Evolutionary conservation across 2,888 invertebrate species (phyloP).

Genomic region (Halictus ligatus): DNA sequence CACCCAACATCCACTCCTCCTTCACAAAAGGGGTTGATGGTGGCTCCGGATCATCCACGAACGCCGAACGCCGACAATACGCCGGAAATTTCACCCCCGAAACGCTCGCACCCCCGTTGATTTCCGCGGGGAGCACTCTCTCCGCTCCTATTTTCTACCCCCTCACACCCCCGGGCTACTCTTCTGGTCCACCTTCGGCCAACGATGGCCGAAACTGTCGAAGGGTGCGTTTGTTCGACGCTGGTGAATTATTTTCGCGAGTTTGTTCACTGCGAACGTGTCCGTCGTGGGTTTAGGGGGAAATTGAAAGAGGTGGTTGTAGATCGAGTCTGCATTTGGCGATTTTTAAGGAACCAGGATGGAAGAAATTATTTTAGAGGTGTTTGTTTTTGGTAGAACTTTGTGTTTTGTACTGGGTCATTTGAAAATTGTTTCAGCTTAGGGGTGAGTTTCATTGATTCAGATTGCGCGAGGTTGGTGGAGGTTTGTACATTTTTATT

Average conservation of each 20-base stretch:
- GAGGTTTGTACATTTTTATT: neutral
- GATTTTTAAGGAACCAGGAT: neutral
- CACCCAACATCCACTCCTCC: conserved; percentile 33
- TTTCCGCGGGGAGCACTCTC: conserved; percentile 77
- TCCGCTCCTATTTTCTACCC: neutral
- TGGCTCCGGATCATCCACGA: conserved; percentile 65
- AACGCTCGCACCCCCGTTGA: conserved; percentile 74
- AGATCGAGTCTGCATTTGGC: neutral
- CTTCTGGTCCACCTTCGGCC: conserved; percentile 15
- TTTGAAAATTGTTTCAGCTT: too few species aligned
- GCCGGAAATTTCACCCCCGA: conserved; percentile 77
- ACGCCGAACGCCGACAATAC: conserved; percentile 74
- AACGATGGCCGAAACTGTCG: conserved; percentile 27
- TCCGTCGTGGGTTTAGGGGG: neutral
- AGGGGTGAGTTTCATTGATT: neutral
- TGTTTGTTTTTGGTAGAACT: neutral
- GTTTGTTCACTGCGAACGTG: neutral
- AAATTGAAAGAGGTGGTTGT: neutral
- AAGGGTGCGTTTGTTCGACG: conserved; percentile 5
- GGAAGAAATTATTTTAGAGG: neutral
- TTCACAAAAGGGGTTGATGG: conserved; percentile 65
- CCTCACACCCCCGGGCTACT: neutral
- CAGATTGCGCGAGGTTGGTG: neutral
- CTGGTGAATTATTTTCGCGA: conserved; percentile 26
- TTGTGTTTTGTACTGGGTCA: too few species aligned